Conservation (phyloP, 2,888 invertebrate genomes). For the Boloria selene region DNA sequence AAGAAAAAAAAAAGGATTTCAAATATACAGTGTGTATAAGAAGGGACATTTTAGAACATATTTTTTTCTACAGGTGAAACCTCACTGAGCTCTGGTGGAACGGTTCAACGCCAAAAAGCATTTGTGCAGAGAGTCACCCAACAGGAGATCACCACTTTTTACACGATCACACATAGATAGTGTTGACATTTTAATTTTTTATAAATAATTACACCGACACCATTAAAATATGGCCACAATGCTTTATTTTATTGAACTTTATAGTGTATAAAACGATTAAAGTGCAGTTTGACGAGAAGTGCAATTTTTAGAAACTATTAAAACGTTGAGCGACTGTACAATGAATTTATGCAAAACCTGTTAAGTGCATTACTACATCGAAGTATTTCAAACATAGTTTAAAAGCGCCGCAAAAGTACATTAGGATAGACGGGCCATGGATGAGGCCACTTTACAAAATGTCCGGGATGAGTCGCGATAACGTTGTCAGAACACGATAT, state of each 20-base stretch:
- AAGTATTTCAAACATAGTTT: conserved; percentile 59
- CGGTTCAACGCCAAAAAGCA: conserved; percentile 30
- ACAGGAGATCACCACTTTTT: conserved; percentile 40
- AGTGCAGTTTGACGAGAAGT: conserved; percentile 25
- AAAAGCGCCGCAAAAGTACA: conserved; percentile 54
- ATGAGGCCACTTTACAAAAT: conserved; percentile 80
- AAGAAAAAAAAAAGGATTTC: background rate
- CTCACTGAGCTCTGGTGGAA: conserved; percentile 70
- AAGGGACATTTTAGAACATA: background rate
- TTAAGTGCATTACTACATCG: conserved; percentile 67
- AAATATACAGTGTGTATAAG: background rate
- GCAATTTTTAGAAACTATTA: conserved; percentile 35
- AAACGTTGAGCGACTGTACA: conserved; percentile 32
- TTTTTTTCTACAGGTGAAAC: conserved; percentile 64
- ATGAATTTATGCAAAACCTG: conserved; percentile 49
- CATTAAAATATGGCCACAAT: conserved; percentile 14
- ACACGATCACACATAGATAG: conserved; percentile 47
- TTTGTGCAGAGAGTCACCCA: conserved; percentile 36
- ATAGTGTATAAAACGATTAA: conserved; percentile 19
- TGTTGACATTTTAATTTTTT: conserved; percentile 28
- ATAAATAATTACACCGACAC: conserved; percentile 19
- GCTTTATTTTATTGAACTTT: conserved; percentile 16
- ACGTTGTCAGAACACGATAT: conserved; percentile 82
- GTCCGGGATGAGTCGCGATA: conserved; percentile 81
- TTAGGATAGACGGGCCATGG: conserved; percentile 59